Percentiles rank a stretch among this genome's conserved stretches.
phyloP scores from a whole-genome alignment of 2,797 vertebrate species.

The Sphenopsis melanotis region DNA sequence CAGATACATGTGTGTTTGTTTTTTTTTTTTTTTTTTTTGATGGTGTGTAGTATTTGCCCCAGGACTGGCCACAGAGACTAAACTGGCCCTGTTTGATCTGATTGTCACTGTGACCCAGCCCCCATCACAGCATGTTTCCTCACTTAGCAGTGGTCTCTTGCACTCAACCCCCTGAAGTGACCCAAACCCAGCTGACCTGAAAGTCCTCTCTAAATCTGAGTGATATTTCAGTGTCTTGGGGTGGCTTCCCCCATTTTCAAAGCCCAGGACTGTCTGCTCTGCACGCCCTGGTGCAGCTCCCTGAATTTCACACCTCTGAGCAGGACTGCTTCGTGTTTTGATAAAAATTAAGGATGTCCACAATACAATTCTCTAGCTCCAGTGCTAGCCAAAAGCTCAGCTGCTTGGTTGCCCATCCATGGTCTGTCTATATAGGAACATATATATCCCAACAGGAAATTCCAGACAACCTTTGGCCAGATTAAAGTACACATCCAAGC shows the following conservation, averaged over 20 bases:
- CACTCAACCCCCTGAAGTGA: not conserved
- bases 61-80: not conserved
- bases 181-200: not conserved
- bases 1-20: not conserved
- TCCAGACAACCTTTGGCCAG: not conserved
- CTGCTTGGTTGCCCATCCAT: not conserved
- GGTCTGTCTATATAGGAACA: not conserved
- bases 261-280: not conserved
- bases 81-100: not conserved
- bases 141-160: not conserved
- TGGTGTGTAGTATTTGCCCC: not conserved
- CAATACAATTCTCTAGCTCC: not conserved
- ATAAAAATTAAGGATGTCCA: not conserved
- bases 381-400: not conserved
- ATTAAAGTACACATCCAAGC: rapidly evolving
- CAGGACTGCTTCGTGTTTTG: not conserved
- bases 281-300: not conserved
- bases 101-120: rapidly evolving
- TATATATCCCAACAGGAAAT: not conserved
- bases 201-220: not conserved
- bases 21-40: not conserved
- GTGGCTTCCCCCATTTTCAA: not conserved
- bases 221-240: not conserved
- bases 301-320: not conserved
- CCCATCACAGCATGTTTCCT: not conserved